A percentile compares a stretch with the other conserved stretches of the same genome.
Conservation (phyloP, 1,140 invertebrate species). For the Oncopodura yosiiana region DNA sequence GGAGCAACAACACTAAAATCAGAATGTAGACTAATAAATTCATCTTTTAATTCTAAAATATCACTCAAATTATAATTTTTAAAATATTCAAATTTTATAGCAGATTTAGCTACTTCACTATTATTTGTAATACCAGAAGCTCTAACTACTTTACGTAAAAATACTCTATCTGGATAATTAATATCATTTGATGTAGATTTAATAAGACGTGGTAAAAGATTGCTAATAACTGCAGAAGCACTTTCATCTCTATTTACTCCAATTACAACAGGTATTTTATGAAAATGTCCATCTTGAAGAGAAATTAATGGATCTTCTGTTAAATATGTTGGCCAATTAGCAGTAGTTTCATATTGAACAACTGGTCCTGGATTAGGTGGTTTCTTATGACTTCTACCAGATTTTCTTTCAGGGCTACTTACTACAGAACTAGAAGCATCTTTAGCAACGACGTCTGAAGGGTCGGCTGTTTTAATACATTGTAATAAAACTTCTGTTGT, state of each 20-base stretch:
- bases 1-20: conserved; percentile 30
- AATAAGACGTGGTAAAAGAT: conserved; percentile 16
- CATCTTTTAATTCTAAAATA: conserved; percentile 23
- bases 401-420: conserved; percentile 17
- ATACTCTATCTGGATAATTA: conserved; percentile 23
- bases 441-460: conserved; percentile 23
- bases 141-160: conserved; percentile 24
- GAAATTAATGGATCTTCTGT: conserved; percentile 14
- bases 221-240: conserved; percentile 28
- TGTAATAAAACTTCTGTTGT: conserved; percentile 19
- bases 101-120: conserved; percentile 17
- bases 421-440: conserved; percentile 18
- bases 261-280: conserved; percentile 23
- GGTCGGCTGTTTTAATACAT: conserved; percentile 26
- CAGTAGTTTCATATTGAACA: conserved; percentile 13
- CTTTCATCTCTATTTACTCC: conserved; percentile 28
- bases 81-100: conserved; percentile 31
- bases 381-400: conserved; percentile 24
- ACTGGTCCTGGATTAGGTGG: conserved; percentile 31
- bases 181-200: conserved; percentile 19
- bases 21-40: conserved; percentile 28
- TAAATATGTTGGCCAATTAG: conserved; percentile 20
- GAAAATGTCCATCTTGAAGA: conserved; percentile 19
- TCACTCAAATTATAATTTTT: conserved; percentile 28
- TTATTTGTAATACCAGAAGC: conserved; percentile 18